Evolutionary conservation across 37 sponge, comb jelly and placozoan genomes (phyloP), one percentile per base, ranked within the genome.

Genomic region (Theonella swinhoei): DNA sequence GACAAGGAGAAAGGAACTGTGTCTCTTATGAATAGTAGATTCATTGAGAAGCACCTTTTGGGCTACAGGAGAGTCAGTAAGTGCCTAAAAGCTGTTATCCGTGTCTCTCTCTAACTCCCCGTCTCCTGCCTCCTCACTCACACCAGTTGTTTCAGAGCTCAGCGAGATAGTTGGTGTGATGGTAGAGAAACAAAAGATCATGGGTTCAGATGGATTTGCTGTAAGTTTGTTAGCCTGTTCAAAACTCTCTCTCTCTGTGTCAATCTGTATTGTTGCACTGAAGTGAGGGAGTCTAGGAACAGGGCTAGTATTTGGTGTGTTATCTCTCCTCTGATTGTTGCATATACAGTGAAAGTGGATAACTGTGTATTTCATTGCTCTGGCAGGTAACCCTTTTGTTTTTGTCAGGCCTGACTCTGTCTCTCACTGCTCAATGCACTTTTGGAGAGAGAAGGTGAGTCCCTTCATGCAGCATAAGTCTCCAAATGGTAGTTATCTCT

Each of bases 381-480:
- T n/a, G n/a, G n/a, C n/a, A 88, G 89, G 83, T 88, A 24, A 63
- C 78, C 4, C 42, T 88, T 42, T 24, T 88, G 59, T 76, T 82
- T 24, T 38, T 88, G 68, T 59, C 78, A 63, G 83, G 89, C 24
- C 70, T 88, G 38, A 88, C 89, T 32, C 77, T 88, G 0, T 88
- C 89, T 63, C 64, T 88, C n/a, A 88, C 89, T 39, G 78, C 84
- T 41, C 73, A 77, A 62, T 82, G 84, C 54, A 88, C 89, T 30
- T 88, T 72, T 63, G 89, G 89, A 41, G 62, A 83, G 33, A 88
- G 77, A 54, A 75, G 60, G 89, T 77, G 23, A 42, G 69, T 33
- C n/a, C 3, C n/a, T 8, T n/a, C 24, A 62, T 61, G 62, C 20
- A 58, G 11, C 17, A 19, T 58, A 11, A n/a, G 26, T 63, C 3